These are phyloP conservation scores for Clytia hemisphaerica DNA, from an alignment of 30 jellyfish, hydroid and myxozoan genomes.

Conservation along the genomic window DNA sequence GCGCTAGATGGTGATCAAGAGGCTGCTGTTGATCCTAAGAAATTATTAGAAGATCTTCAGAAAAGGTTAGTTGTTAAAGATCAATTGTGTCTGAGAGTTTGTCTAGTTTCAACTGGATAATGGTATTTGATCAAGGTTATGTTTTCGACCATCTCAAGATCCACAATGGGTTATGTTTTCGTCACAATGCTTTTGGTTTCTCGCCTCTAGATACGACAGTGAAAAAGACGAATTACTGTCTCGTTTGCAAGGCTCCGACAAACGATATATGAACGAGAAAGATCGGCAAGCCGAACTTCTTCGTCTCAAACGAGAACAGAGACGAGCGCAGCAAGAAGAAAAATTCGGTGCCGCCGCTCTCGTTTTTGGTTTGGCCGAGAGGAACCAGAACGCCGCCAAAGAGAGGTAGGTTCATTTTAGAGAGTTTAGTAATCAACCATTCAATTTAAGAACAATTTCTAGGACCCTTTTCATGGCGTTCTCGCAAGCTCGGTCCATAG, in stretches of 20 bases:
- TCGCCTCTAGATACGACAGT: constrained; percentile 52
- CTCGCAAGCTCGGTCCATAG: no score
- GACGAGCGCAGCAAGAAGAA: constrained; percentile 80
- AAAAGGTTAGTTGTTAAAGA: constrained; percentile 56
- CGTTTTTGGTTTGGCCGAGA: constrained; percentile 82
- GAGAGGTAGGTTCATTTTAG: no score
- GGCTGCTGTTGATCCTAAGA: constrained; percentile 49
- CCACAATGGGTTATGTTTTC: no score
- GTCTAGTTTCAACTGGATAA: no score
- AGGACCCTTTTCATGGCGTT: no score
- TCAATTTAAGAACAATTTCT: no score
- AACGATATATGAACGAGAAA: constrained; percentile 55
- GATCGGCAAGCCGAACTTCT: constrained; percentile 88
- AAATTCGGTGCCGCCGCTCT: constrained; percentile 93
- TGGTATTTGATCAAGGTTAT: no score
- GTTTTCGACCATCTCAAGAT: no score
- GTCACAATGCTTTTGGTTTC: neutral
- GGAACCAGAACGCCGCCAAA: constrained; percentile 65
- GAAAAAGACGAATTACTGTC: constrained; percentile 81
- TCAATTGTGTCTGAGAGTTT: no score
- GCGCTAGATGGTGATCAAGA: constrained; percentile 33
- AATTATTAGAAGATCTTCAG: constrained; percentile 67
- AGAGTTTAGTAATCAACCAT: no score
- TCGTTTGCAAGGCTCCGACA: constrained; percentile 73
- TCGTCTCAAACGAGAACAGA: constrained; percentile 65